A percentile compares a stretch with the other conserved stretches of the same genome.
Evolutionary conservation across 2,113 vertebrate species (phyloP).

Genomic region (Cyrtonyx montezumae): DNA sequence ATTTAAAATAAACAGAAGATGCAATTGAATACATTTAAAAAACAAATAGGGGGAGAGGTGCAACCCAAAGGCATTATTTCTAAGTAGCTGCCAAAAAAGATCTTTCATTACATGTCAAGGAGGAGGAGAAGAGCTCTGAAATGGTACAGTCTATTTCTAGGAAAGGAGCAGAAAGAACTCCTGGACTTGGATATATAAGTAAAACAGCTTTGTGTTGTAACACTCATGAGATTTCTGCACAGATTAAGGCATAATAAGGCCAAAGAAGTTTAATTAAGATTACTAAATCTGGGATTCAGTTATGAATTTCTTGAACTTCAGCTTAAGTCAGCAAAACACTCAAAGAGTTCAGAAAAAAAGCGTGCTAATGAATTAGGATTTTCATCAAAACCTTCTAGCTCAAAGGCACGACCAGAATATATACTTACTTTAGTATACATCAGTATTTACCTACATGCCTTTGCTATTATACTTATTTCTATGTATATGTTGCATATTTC

Average conservation of each 20-base stretch:
- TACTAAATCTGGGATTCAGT: slow-evolving; percentile 13
- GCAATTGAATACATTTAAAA: background rate
- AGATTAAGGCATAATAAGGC: background rate
- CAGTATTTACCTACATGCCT: background rate
- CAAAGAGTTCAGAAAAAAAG: background rate
- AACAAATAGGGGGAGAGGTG: fast-evolving
- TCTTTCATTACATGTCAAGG: background rate
- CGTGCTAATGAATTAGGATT: background rate
- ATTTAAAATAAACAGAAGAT: background rate
- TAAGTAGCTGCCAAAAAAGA: background rate
- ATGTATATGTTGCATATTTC: background rate
- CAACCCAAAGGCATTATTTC: background rate
- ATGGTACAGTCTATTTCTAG: background rate
- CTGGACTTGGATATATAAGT: background rate
- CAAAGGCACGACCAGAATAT: background rate
- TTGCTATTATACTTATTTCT: background rate
- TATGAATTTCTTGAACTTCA: background rate
- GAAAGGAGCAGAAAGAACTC: background rate
- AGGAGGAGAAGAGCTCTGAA: background rate
- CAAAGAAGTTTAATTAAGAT: slow-evolving; percentile 34
- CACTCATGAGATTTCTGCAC: background rate
- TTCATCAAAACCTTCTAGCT: background rate
- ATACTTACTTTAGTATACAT: background rate
- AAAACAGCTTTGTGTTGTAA: background rate
- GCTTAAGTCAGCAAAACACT: slow-evolving; percentile 11